A percentile compares a stretch with the other conserved stretches of the same genome.
phyloP scores from a whole-genome alignment of 1,140 invertebrate genomes.

The Drosophila subpulchrella region DNA sequence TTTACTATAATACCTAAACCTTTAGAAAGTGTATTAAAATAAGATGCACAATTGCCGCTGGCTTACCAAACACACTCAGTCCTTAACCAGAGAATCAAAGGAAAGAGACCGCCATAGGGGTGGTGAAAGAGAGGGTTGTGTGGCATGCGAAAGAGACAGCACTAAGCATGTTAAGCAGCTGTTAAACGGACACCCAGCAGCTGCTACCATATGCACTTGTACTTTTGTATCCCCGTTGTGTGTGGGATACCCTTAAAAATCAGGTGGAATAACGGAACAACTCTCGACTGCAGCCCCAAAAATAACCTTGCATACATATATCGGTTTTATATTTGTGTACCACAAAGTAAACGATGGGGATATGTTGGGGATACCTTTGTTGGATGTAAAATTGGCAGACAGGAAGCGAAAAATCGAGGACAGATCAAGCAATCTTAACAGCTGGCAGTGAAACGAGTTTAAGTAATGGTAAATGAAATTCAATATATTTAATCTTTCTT shows the following conservation, averaged over 20 bases:
- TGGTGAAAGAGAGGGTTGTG: constrained; percentile 1
- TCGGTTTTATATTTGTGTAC: constrained; percentile 8
- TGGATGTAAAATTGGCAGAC: constrained; percentile 4
- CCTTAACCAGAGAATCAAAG: constrained; percentile 9
- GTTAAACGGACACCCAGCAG: constrained; percentile 52
- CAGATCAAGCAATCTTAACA: constrained; percentile 9
- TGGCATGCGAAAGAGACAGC: neutral
- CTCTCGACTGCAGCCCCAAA: constrained; percentile 10
- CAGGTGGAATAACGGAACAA: constrained; percentile 30
- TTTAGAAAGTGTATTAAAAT: constrained; percentile 4
- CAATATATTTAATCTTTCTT: no score
- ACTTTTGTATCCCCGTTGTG: neutral
- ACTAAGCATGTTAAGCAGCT: constrained; percentile 68
- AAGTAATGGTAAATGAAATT: neutral
- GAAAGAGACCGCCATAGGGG: neutral
- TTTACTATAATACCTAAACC: neutral
- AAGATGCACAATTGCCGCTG: constrained; percentile 71
- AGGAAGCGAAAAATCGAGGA: constrained; percentile 15
- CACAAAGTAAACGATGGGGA: neutral
- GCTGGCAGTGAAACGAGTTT: neutral
- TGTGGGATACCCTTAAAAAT: constrained; percentile 25
- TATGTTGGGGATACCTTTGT: constrained; percentile 9
- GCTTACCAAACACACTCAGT: constrained; percentile 47
- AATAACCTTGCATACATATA: constrained; percentile 11
- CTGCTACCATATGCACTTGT: constrained; percentile 43